phyloP scores from a whole-genome alignment of 2,888 invertebrate species.

The Heliconius erato region DNA sequence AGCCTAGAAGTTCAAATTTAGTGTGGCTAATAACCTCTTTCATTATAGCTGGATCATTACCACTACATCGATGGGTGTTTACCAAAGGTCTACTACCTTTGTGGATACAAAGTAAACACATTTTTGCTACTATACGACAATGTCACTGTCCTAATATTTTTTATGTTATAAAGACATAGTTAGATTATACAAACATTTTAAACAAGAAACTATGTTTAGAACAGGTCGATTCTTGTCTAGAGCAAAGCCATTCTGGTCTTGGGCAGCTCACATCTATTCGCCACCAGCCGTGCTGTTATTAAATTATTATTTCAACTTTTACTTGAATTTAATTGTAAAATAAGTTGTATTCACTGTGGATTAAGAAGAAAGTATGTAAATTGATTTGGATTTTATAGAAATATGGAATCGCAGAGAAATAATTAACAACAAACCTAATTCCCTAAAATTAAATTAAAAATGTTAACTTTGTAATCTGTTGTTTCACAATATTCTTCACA shows the following conservation, averaged over 20 bases:
- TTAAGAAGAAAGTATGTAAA: neutral
- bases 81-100: neutral
- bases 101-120: neutral
- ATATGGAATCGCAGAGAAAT: neutral
- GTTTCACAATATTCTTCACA: too few relatives aligned
- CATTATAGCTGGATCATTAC: neutral
- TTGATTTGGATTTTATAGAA: neutral
- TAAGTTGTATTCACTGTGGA: neutral
- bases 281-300: neutral
- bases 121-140: neutral
- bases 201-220: too few relatives aligned
- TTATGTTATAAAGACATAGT: neutral
- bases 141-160: neutral
- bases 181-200: too few relatives aligned
- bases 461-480: too few relatives aligned
- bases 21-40: conserved; percentile 26
- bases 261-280: too few relatives aligned
- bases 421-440: too few relatives aligned
- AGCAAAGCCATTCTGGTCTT: too few relatives aligned
- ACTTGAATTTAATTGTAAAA: neutral
- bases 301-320: neutral
- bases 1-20: conserved; percentile 10
- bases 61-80: neutral
- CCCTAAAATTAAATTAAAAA: neutral
- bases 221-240: too few relatives aligned